Conservation (phyloP, 2,797 vertebrate species). For the Oreochromis grahami region DNA sequence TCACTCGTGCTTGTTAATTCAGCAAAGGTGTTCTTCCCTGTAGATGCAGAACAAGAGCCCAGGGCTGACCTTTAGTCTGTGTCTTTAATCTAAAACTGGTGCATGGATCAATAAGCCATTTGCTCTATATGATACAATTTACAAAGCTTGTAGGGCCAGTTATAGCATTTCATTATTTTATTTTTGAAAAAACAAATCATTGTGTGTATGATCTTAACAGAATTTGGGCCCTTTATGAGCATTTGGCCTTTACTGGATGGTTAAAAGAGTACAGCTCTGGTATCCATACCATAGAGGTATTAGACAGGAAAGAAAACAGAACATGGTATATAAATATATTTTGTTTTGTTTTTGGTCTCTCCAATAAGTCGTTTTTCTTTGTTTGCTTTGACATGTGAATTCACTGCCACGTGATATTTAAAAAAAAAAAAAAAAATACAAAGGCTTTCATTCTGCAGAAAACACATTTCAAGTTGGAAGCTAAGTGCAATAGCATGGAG, state of each 20-base stretch:
- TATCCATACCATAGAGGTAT: not conserved
- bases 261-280: constrained; percentile 34
- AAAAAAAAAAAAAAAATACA: not conserved
- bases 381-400: not conserved
- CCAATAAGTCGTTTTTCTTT: not conserved
- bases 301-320: not conserved
- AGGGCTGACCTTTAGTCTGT: constrained; percentile 64
- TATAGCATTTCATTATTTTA: constrained; percentile 59
- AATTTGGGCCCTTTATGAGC: constrained; percentile 23
- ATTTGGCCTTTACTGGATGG: constrained; percentile 32
- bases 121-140: constrained; percentile 67
- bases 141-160: constrained; percentile 54
- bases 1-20: constrained; percentile 49
- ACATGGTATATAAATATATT: not conserved
- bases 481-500: not conserved
- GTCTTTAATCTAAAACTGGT: constrained; percentile 73
- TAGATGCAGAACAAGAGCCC: constrained; percentile 41
- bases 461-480: not conserved
- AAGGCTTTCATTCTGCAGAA: not conserved
- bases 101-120: constrained; percentile 75
- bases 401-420: not conserved
- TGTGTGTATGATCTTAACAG: constrained; percentile 14
- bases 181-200: constrained; percentile 31
- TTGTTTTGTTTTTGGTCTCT: not conserved
- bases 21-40: constrained; percentile 51